Percentiles rank a stretch among this genome's conserved stretches.
phyloP scores from a whole-genome alignment of 2,113 vertebrate species.

The Zosterops hypoxanthus region DNA sequence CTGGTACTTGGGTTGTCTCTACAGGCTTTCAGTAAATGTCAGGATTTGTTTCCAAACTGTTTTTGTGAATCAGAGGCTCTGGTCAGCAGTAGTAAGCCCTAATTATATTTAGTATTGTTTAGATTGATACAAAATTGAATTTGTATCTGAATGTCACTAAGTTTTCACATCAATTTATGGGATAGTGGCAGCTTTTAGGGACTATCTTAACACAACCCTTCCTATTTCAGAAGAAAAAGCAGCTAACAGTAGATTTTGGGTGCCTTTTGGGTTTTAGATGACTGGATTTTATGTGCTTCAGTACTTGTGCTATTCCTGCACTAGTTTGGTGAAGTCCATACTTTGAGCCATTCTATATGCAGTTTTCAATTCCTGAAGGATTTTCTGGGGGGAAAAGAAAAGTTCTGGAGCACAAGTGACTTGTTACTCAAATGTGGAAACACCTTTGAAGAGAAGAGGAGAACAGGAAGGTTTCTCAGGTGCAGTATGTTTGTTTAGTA shows the following conservation, averaged over 20 bases:
- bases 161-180: neutral
- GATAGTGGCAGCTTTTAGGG: neutral
- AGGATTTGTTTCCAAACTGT: neutral
- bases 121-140: neutral
- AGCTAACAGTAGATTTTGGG: neutral
- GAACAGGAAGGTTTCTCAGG: neutral
- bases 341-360: neutral
- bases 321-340: neutral
- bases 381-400: neutral
- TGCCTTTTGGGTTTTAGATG: conserved; percentile 20
- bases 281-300: neutral
- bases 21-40: neutral
- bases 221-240: neutral
- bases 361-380: neutral
- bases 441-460: neutral
- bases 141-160: neutral
- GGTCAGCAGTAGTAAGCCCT: neutral
- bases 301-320: neutral
- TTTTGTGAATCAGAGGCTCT: neutral
- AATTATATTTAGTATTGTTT: neutral
- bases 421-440: neutral
- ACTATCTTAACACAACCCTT: neutral
- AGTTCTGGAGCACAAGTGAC: neutral
- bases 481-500: neutral
- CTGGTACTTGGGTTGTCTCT: neutral